Evolutionary conservation across 53 echinoderm and acorn worm species (phyloP), one percentile per base, ranked within the genome.

Genomic region (Patiria pectinifera): DNA sequence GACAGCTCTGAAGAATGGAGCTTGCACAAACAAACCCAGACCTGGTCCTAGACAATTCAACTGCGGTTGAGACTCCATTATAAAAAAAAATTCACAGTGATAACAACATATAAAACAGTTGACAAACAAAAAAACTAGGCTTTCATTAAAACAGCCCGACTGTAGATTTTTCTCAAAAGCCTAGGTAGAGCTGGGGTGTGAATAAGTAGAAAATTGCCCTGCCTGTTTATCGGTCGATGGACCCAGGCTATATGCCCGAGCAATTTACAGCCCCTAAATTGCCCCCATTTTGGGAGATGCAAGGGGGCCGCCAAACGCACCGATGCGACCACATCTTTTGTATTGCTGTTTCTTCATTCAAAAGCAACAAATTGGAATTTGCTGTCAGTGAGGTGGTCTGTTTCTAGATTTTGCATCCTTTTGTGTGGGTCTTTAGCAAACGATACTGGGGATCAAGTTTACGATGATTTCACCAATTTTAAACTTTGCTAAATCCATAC

Each of bases 201-300:
- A 62, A 78, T 87, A 78, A 87, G 87, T 87, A 15, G 78, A 87
- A 87, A 78, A 87, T 87, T 87, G 61, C 59, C 59, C 61, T 24
- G 35, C 15, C 23, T 66, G 62, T 84, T 19, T 44, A 43, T 12
- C 6, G 23, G 4, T 6, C 6, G 49, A 6, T 46, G 58, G 82
- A 16, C 53, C 48, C 12, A 14, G 46, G 47, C 71, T 18, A 35
- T 26, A 2, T 71, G 72, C 47, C 21, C 23, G 9, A 72, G 18
- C 49, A 6, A 86, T 71, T 74, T 47, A 70, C 16, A 59, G 6
- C 15, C 6, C 1, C 85, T 48, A 72, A 86, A 72, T 86, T 86
- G 72, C 63, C 35, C 35, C 78, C 48, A 89, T 78, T 87, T 89
- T 4, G 61, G 81, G n/a, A 45, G 47, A 35, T 78, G 80, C 35